Percentiles rank a stretch among this genome's conserved stretches.
Conservation (phyloP, 2,797 vertebrate genomes). For the Novumbra hubbsi region DNA sequence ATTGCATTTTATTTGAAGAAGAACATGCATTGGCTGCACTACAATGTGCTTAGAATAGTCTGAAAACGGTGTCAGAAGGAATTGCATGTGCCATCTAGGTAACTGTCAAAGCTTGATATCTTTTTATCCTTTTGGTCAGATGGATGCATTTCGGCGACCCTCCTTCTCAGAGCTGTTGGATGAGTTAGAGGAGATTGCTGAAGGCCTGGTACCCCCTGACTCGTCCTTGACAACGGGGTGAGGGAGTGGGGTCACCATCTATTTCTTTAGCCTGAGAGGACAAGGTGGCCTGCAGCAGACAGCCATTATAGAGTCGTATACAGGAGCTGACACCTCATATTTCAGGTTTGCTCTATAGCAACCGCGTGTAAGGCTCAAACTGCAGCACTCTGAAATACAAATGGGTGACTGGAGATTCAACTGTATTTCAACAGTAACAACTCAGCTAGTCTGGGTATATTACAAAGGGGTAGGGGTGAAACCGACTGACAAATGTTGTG, state of each 20-base stretch:
- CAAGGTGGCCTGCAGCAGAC: not conserved
- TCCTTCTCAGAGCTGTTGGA: constrained; percentile 72
- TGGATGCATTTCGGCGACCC: constrained; percentile 71
- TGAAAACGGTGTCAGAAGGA: not conserved
- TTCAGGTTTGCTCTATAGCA: not conserved
- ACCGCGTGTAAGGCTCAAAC: not conserved
- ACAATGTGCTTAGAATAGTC: not conserved
- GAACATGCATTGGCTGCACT: not conserved
- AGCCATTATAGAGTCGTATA: not conserved
- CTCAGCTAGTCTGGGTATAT: constrained; percentile 6
- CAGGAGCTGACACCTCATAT: not conserved
- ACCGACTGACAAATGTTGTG: not conserved
- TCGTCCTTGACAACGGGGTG: constrained; percentile 46
- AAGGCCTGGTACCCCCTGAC: constrained; percentile 58
- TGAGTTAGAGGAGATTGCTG: constrained; percentile 63
- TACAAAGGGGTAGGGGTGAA: not conserved
- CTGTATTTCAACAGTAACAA: not conserved
- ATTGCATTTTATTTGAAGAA: not conserved
- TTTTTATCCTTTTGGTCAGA: constrained; percentile 44
- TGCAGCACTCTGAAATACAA: not conserved
- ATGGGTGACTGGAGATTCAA: not conserved
- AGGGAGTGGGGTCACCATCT: constrained; percentile 9
- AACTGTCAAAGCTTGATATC: not conserved
- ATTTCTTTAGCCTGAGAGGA: not conserved
- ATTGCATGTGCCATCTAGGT: not conserved